Evolutionary conservation across 2,113 vertebrate genomes (phyloP).

Genomic region (Hemibagrus wyckioides): DNA sequence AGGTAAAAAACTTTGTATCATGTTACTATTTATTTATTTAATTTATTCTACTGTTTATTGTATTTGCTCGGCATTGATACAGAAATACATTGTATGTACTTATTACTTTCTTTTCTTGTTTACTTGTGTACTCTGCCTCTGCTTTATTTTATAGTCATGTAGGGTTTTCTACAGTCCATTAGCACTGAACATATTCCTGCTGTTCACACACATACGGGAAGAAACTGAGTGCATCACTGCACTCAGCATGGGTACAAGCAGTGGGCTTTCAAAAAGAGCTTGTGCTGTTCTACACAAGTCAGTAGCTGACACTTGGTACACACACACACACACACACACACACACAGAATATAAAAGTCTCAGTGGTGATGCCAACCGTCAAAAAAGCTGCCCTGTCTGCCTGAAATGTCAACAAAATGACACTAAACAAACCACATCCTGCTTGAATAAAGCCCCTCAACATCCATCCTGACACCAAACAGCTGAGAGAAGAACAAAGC

Average conservation of each 20-base stretch:
- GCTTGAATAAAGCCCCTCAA: conserved; percentile 27
- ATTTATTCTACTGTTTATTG: too few species aligned
- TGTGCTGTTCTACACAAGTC: not conserved
- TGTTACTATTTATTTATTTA: not conserved
- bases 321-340: conserved; percentile 18
- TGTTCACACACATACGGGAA: not conserved
- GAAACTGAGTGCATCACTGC: not conserved
- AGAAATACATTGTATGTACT: too few species aligned
- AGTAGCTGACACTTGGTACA: not conserved
- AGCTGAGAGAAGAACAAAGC: not conserved
- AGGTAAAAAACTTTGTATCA: not conserved
- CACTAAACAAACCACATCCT: conserved; percentile 20
- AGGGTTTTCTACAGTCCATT: not conserved
- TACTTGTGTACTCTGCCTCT: not conserved
- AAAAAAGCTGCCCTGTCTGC: conserved; percentile 25
- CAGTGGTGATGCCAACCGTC: conserved; percentile 4
- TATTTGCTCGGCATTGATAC: not conserved
- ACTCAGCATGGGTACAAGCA: not conserved
- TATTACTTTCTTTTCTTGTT: not conserved
- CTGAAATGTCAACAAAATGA: conserved; percentile 42
- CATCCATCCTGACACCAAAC: conserved; percentile 10
- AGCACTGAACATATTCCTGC: not conserved
- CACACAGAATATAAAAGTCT: not conserved
- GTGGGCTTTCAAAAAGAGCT: not conserved
- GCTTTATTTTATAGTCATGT: not conserved